Evolutionary conservation across 1,140 invertebrate genomes (phyloP).

Genomic region (Zaprionus inermis): DNA sequence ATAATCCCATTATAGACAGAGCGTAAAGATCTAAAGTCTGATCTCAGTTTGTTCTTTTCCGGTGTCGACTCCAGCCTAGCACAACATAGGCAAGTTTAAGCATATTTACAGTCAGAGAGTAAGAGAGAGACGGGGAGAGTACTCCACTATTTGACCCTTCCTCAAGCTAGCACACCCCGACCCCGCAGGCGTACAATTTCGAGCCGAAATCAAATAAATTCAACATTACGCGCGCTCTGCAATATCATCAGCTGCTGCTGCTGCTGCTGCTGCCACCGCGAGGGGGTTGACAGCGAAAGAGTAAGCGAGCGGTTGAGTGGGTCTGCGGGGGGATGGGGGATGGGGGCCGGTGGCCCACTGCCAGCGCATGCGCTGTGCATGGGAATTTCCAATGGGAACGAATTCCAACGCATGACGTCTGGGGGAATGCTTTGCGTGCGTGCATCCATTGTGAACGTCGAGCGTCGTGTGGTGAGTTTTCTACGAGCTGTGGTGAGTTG

Average conservation of each 20-base stretch:
- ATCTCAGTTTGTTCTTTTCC: accelerated
- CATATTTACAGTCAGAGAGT: not conserved
- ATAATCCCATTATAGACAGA: not conserved
- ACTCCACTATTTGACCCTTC: not conserved
- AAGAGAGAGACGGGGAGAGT: not conserved
- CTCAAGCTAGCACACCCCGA: not conserved
- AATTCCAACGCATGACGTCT: conserved; percentile 77
- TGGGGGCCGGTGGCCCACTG: too few relatives aligned
- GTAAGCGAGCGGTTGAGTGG: not conserved
- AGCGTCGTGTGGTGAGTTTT: conserved; percentile 38
- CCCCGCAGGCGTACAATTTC: conserved; percentile 6
- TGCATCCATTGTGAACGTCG: conserved; percentile 53
- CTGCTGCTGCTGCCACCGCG: conserved; percentile 4
- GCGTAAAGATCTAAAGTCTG: not conserved
- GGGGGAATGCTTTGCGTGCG: not conserved
- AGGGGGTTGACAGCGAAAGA: not conserved
- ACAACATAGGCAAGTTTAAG: not conserved
- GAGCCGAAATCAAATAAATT: conserved; percentile 42
- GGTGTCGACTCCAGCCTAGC: not conserved
- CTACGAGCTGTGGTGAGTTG: not conserved
- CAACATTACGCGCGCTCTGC: conserved; percentile 64
- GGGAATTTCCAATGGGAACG: conserved; percentile 60
- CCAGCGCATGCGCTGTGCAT: conserved; percentile 61
- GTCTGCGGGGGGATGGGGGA: not conserved
- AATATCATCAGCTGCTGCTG: conserved; percentile 64